phyloP scores from a whole-genome alignment of 2,113 vertebrate species.

The Dolichallabes microphthalmus region DNA sequence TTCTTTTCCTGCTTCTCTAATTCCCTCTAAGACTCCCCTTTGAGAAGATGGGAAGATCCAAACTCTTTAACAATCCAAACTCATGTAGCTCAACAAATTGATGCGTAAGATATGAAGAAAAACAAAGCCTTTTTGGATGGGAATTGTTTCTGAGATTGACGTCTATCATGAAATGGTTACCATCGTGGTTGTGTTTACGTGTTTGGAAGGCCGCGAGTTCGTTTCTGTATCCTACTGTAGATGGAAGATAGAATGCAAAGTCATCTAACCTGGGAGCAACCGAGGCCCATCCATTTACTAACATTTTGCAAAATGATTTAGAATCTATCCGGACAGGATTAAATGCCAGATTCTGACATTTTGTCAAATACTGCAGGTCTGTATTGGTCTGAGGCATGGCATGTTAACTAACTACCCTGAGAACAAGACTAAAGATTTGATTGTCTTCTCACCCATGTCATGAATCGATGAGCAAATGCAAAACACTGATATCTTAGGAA shows the following conservation, averaged over 20 bases:
- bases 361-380: background rate
- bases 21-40: background rate
- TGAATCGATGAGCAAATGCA: background rate
- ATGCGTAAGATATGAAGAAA: background rate
- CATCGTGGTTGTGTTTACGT: background rate
- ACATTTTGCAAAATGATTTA: too few species aligned
- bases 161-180: background rate
- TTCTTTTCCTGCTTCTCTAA: background rate
- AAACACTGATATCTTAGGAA: conserved; percentile 11
- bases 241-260: background rate
- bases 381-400: background rate
- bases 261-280: background rate
- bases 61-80: background rate
- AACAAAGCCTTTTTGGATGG: background rate
- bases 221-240: background rate
- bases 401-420: background rate
- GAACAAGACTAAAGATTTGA: too few species aligned
- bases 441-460: background rate
- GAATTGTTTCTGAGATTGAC: background rate
- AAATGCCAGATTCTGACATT: background rate
- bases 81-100: background rate
- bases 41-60: background rate
- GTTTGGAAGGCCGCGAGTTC: background rate
- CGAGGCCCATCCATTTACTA: background rate
- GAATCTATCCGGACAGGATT: background rate